A percentile compares a stretch with the other conserved stretches of the same genome.
Evolutionary conservation across 2,113 vertebrate species (phyloP).

Genomic region (Onychostoma macrolepis): DNA sequence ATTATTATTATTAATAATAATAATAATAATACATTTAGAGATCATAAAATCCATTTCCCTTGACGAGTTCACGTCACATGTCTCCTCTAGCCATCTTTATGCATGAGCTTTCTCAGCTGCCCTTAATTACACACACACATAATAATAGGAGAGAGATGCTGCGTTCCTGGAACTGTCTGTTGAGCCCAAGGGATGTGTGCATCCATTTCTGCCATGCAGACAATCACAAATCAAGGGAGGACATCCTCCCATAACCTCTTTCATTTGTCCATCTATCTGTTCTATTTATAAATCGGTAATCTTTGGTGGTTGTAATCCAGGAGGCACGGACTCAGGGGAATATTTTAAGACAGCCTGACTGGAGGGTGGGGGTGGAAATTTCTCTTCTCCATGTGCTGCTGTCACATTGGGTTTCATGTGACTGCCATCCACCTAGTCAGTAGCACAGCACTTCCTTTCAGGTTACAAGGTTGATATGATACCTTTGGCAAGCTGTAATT

Average conservation of each 20-base stretch:
- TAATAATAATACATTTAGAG: too few relatives aligned
- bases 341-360: slow-evolving; percentile 12
- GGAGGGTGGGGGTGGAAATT: slow-evolving; percentile 2
- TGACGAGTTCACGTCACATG: not conserved
- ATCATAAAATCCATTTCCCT: not conserved
- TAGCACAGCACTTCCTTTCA: not conserved
- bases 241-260: slow-evolving; percentile 6
- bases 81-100: slow-evolving; percentile 12
- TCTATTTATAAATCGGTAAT: slow-evolving; percentile 16
- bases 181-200: not conserved
- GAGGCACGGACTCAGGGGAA: not conserved
- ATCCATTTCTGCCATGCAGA: not conserved
- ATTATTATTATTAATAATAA: too few relatives aligned
- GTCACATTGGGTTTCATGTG: slow-evolving; percentile 27
- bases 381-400: not conserved
- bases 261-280: not conserved
- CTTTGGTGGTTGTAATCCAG: slow-evolving; percentile 36
- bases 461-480: not conserved
- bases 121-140: slow-evolving; percentile 34
- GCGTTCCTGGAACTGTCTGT: not conserved
- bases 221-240: slow-evolving; percentile 18
- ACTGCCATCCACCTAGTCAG: not conserved
- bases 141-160: slow-evolving; percentile 38
- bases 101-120: slow-evolving; percentile 16
- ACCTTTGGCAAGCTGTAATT: slow-evolving; percentile 13